Conservation (phyloP, 2,113 vertebrate genomes). For the Dipodomys merriami region DNA sequence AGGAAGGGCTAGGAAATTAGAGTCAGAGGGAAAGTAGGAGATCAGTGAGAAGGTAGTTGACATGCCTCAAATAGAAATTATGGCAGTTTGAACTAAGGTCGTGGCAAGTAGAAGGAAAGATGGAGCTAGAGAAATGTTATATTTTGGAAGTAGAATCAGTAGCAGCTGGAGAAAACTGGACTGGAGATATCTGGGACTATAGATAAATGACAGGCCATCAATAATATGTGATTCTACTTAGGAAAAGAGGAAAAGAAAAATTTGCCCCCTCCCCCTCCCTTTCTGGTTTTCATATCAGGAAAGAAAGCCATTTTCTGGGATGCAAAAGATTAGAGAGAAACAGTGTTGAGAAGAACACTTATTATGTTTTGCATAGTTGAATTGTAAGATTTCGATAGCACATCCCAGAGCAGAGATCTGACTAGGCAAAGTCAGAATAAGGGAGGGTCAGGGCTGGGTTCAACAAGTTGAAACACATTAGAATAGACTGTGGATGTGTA, state of each 20-base stretch:
- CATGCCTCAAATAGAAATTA: background rate
- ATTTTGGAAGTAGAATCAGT: background rate
- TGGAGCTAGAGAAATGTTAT: background rate
- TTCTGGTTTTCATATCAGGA: background rate
- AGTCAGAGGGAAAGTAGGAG: background rate
- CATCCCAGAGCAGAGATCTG: background rate
- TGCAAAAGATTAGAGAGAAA: background rate
- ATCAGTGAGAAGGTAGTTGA: background rate
- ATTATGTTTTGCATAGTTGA: background rate
- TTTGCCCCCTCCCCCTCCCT: background rate
- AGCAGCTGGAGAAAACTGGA: background rate
- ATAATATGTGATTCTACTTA: background rate
- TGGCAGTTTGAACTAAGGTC: background rate
- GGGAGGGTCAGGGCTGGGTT: background rate
- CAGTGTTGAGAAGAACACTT: background rate
- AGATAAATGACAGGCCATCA: background rate
- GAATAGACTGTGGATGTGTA: background rate
- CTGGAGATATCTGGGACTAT: background rate
- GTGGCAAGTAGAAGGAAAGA: background rate
- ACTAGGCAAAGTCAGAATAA: background rate
- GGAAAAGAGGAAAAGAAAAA: background rate
- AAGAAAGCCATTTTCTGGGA: background rate
- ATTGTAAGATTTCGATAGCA: background rate
- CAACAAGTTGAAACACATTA: background rate
- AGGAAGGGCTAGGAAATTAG: background rate